Percentiles rank a stretch among this genome's conserved stretches.
phyloP scores from a whole-genome alignment of 1,140 invertebrate genomes.

The Thaumatotibia leucotreta region DNA sequence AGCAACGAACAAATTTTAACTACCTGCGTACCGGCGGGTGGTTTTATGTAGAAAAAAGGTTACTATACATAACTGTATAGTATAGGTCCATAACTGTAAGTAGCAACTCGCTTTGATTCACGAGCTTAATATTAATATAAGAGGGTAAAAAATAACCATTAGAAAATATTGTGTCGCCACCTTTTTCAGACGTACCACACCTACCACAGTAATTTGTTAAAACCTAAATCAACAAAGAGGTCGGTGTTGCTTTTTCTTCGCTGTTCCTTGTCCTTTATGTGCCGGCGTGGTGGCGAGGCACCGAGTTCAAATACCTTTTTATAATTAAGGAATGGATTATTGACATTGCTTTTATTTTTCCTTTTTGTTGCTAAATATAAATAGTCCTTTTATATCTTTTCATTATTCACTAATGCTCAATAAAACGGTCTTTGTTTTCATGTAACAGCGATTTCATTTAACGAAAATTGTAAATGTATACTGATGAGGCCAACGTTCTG shows the following conservation, averaged over 20 bases:
- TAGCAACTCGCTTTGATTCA: too few relatives aligned
- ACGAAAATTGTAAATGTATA: too few relatives aligned
- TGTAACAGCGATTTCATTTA: too few relatives aligned
- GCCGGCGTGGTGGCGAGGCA: background rate
- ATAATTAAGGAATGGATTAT: conserved; percentile 10
- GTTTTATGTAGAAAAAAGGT: too few relatives aligned
- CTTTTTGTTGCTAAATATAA: background rate
- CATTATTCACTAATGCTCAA: background rate
- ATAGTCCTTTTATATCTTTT: background rate
- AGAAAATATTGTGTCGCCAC: background rate
- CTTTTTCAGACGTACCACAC: background rate
- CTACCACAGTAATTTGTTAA: conserved; percentile 10
- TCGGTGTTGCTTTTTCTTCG: background rate
- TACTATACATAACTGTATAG: too few relatives aligned
- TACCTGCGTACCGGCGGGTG: too few relatives aligned
- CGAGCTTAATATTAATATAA: background rate
- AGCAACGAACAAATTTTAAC: too few relatives aligned
- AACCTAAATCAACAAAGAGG: conserved; percentile 3
- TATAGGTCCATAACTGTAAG: too few relatives aligned
- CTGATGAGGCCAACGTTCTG: too few relatives aligned
- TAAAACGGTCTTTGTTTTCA: background rate
- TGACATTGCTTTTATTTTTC: background rate
- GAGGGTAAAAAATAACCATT: too few relatives aligned
- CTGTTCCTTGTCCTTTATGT: background rate
- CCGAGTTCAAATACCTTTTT: background rate